Evolutionary conservation across 2,888 invertebrate genomes (phyloP), one percentile per base, ranked within the genome.

Genomic region (Perizoma flavofasciatum): DNA sequence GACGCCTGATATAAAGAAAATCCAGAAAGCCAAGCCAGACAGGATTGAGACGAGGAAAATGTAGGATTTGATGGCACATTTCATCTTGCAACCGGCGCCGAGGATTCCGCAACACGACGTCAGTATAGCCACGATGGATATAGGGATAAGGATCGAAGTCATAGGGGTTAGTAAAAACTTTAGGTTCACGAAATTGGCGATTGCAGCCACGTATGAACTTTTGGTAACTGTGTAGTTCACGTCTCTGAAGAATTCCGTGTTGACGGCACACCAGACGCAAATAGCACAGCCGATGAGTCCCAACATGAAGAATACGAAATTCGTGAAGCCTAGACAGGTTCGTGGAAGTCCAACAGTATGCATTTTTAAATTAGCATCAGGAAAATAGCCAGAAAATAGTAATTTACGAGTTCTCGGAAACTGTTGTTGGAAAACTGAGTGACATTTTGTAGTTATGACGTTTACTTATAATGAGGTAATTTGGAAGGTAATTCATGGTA

Each of bases 91-190:
- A 0, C 88, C 88, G 0, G 91, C 88, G 2, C 89, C 89, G 1
- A 90, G 65, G 0, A 91, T 77, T 0, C 92, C 92, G 59, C 89
- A 92, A 53, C 89, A 89, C 0, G 91, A 87, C 0, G 89, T 88
- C 48, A 87, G 51, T 78, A 88, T 85, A 0, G 83, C 75, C 0
- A 89, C 22, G 0, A 74, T 43, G 0, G 84, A 73, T 41, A 89
- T 56, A 0, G 85, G 82, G 39, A 88, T 82, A 0, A 91, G 65
- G 6, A 91, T 69, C 1, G 85, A 68, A 0, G 86, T 85, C 53
- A 92, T 61, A 0, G 90, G 88, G 0, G 85, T 87, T 0, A 83
- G 48, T 84, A 89, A 85, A 1, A 92, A 61, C 11, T 79, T 86
- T 9, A 91, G 64, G 49, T 83, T 89, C 10, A 90, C 79, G 54